Evolutionary conservation across 2,888 invertebrate species (phyloP), one percentile per base, ranked within the genome.

Genomic region (Tetheella fluctuosa): DNA sequence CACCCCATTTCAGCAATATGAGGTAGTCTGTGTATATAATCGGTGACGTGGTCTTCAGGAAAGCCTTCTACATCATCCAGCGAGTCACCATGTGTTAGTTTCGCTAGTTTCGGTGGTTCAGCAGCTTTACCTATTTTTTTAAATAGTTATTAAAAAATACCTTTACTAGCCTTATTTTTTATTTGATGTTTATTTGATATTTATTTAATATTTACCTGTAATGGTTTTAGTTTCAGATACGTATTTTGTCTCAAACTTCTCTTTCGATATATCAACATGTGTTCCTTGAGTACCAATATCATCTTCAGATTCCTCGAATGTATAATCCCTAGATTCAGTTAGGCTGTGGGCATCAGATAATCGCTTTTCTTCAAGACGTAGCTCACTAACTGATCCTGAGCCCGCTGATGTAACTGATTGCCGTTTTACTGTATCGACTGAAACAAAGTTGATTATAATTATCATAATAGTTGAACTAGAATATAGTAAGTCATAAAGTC

Each of bases 51-150:
- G 63, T 92, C 92, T 78, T 93, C 93, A 34, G 93, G 93, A 54
- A 94, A 94, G 37, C 91, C 93, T 86, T 94, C 93, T 1, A 93
- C 93, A 42, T 94, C 93, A 79, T 94, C 93, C 61, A 94, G 79
- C 5, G 93, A 94, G 71, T 94, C 93, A 48, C 93, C 93, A 60
- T 93, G 93, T 1, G 85, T 87, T 60, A 93, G 68, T 68, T 84
- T 90, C 15, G 88, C 79, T 7, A 84, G 65, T 73, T 88, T 91
- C 0, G 79, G 71, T 54, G 73, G 77, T 57, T 91, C 89, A 48
- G 73, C 68, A 17, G 66, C 58, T 82, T 88, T 88, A 20, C 76
- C 88, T 86, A 57, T 17, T 39, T 20, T 23, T 37, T 55, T 25
- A 28, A 28, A 42, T 39, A 54, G 20, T 13, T 34, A 59, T 12